phyloP scores from a whole-genome alignment of 2,113 vertebrate species.

The Australoheros scitulus region DNA sequence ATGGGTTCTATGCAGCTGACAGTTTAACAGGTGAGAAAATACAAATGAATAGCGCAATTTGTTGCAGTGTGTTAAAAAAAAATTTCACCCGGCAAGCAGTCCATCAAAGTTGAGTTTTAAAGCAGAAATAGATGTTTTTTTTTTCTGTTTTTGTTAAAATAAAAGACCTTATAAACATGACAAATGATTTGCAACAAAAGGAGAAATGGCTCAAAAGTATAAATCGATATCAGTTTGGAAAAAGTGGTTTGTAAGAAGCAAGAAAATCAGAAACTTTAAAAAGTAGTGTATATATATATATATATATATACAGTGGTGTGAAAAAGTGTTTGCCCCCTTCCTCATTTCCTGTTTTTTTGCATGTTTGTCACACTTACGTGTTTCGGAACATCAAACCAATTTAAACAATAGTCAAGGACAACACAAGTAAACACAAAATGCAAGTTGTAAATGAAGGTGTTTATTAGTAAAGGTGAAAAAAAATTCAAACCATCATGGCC shows the following conservation, averaged over 20 bases:
- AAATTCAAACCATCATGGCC: too few species aligned
- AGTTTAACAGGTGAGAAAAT: slow-evolving; percentile 21
- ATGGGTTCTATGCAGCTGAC: slow-evolving; percentile 2
- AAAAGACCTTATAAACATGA: neutral
- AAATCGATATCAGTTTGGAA: neutral
- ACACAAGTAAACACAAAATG: too few species aligned
- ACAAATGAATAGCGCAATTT: slow-evolving; percentile 19
- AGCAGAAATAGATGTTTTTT: neutral
- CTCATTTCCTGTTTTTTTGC: too few species aligned
- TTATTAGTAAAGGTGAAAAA: too few species aligned
- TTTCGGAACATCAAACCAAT: too few species aligned
- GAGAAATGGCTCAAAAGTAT: neutral
- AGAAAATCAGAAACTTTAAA: neutral
- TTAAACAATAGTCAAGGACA: too few species aligned
- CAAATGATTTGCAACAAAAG: neutral
- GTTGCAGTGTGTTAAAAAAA: neutral
- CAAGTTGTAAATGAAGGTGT: too few species aligned
- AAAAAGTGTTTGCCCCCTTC: too few species aligned
- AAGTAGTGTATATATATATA: too few species aligned
- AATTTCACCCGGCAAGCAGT: neutral
- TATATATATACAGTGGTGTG: too few species aligned
- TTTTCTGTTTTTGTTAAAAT: neutral
- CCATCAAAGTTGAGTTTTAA: neutral
- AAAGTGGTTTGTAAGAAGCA: neutral
- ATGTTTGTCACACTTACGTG: too few species aligned